Percentiles rank a stretch among this genome's conserved stretches.
Conservation (phyloP, 2,888 invertebrate species). For the Gastrophysa polygoni region DNA sequence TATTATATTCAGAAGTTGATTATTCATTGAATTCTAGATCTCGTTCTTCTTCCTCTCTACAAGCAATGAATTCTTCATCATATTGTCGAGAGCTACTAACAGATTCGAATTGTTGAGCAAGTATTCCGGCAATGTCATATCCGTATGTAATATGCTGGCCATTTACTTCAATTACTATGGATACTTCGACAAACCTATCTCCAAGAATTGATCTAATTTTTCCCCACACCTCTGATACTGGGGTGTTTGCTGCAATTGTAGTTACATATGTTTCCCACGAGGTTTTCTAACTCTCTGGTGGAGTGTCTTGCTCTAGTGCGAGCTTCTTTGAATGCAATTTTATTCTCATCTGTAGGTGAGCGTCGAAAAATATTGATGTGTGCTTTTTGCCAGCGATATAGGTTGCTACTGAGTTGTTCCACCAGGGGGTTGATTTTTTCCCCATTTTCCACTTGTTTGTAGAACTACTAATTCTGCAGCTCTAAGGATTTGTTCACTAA, state of each 20-base stretch:
- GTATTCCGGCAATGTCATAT: background rate
- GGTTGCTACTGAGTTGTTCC: background rate
- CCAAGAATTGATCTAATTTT: conserved; percentile 13
- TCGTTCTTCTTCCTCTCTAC: background rate
- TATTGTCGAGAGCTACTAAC: conserved; percentile 6
- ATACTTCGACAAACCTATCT: background rate
- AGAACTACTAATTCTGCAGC: background rate
- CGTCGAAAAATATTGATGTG: background rate
- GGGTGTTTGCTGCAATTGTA: background rate
- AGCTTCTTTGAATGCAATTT: background rate
- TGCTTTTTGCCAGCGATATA: background rate
- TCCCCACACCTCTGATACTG: conserved; percentile 12
- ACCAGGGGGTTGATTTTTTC: background rate
- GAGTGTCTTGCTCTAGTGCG: background rate
- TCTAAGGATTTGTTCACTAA: background rate
- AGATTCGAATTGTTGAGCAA: conserved; percentile 13
- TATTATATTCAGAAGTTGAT: conserved; percentile 3
- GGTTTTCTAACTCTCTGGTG: background rate
- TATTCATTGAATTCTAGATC: background rate
- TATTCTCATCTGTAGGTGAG: background rate
- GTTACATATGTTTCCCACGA: conserved; percentile 9
- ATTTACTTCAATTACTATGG: background rate
- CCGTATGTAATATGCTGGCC: background rate
- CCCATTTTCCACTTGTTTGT: background rate
- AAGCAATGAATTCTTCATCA: background rate